phyloP scores from a whole-genome alignment of 2,888 invertebrate species.

The Watsonalla cultraria region DNA sequence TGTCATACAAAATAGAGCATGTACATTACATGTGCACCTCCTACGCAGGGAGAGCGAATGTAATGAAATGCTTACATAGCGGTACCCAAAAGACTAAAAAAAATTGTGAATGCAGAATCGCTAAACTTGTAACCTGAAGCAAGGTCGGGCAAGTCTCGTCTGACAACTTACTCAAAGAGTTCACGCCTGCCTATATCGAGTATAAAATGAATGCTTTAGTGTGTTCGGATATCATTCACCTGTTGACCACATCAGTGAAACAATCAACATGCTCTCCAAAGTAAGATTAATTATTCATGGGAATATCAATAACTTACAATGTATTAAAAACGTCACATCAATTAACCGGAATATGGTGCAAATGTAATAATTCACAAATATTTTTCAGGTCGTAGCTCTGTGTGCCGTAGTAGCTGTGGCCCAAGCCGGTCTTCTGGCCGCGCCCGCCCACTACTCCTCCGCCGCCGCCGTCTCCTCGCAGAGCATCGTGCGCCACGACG shows the following conservation, averaged over 20 bases:
- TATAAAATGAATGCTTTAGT: conserved; percentile 40
- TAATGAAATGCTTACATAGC: too few relatives aligned
- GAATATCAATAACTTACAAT: background rate
- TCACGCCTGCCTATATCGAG: conserved; percentile 5
- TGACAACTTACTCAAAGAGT: conserved; percentile 21
- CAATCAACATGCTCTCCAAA: conserved; percentile 45
- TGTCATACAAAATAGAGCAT: too few relatives aligned
- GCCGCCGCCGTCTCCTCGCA: conserved; percentile 48
- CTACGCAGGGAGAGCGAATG: too few relatives aligned
- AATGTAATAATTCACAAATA: background rate
- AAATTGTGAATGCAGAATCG: background rate
- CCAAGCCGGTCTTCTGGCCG: conserved; percentile 22
- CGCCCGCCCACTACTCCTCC: conserved; percentile 46
- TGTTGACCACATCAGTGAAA: conserved; percentile 25
- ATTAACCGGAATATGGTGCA: too few relatives aligned
- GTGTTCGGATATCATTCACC: conserved; percentile 30
- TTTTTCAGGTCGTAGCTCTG: conserved; percentile 16
- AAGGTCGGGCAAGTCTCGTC: conserved; percentile 4
- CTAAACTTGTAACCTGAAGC: conserved; percentile 1
- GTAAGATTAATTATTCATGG: conserved; percentile 24
- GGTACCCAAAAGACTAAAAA: too few relatives aligned
- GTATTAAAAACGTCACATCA: background rate
- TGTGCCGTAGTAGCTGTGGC: conserved; percentile 18
- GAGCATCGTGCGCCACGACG: conserved; percentile 43
- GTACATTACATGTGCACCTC: too few relatives aligned